phyloP scores from a whole-genome alignment of 2,113 vertebrate species.

The Hippolais icterina region DNA sequence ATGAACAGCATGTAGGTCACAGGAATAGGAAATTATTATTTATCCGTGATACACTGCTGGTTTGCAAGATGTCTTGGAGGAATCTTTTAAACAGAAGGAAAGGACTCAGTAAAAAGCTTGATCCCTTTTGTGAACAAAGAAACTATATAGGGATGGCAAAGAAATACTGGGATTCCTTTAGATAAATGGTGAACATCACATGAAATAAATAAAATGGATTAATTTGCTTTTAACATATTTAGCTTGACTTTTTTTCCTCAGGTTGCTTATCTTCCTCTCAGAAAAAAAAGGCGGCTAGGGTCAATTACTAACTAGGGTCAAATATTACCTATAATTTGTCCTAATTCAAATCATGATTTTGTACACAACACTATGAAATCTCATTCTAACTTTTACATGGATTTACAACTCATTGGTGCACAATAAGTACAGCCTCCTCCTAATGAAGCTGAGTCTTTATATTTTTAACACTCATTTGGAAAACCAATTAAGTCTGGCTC shows the following conservation, averaged over 20 bases:
- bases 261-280: neutral
- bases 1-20: neutral
- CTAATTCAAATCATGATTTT: slow-evolving; percentile 41
- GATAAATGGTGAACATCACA: neutral
- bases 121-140: neutral
- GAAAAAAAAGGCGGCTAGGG: neutral
- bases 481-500: slow-evolving; percentile 89
- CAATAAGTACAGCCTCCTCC: slow-evolving; percentile 74
- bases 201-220: neutral
- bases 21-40: neutral
- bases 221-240: neutral
- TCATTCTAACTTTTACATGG: slow-evolving; percentile 74
- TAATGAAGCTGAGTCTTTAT: slow-evolving; percentile 85
- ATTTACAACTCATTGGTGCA: slow-evolving; percentile 69
- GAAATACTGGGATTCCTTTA: neutral
- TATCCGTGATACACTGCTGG: neutral
- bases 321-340: slow-evolving; percentile 44
- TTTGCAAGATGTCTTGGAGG: neutral
- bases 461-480: slow-evolving; percentile 89
- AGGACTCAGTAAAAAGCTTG: neutral
- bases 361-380: slow-evolving; percentile 35
- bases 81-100: neutral
- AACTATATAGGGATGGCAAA: neutral
- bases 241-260: neutral
- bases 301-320: neutral